Evolutionary conservation across 1,140 invertebrate genomes (phyloP).

Genomic region (Cardiocondyla obscurior): DNA sequence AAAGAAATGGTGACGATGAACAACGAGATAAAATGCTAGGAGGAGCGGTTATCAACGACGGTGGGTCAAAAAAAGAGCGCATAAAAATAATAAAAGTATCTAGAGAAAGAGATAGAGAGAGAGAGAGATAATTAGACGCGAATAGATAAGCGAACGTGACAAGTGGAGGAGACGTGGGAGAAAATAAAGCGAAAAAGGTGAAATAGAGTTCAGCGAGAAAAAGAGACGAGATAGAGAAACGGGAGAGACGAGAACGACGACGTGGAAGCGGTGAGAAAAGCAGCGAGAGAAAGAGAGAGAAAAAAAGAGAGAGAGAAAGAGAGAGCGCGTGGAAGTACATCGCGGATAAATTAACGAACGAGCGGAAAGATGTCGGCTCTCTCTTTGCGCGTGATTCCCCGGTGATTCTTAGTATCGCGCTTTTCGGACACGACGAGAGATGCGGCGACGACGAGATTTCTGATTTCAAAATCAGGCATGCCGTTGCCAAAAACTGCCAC

Average conservation of each 20-base stretch:
- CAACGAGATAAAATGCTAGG: neutral
- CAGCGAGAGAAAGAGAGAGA: neutral
- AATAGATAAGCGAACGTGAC: neutral
- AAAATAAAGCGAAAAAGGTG: neutral
- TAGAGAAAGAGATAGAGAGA: neutral
- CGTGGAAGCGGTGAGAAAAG: neutral
- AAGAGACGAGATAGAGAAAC: conserved; percentile 34
- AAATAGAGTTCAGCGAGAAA: conserved; percentile 1
- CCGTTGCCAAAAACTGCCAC: conserved; percentile 68
- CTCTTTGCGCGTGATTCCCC: neutral
- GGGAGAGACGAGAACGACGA: conserved; percentile 22
- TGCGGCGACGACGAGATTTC: conserved; percentile 21
- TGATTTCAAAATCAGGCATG: conserved; percentile 66
- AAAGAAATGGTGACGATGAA: neutral
- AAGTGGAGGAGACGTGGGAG: conserved; percentile 7
- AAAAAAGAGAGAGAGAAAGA: conserved; percentile 3
- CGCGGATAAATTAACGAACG: conserved; percentile 34
- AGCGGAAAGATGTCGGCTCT: conserved; percentile 46
- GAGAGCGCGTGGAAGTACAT: conserved; percentile 17
- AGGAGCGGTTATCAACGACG: neutral
- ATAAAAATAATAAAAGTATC: conserved; percentile 25
- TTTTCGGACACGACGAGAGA: conserved; percentile 55
- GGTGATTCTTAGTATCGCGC: neutral
- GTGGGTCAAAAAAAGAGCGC: neutral
- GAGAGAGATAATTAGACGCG: conserved; percentile 7